Percentiles rank a stretch among this genome's conserved stretches.
These are phyloP conservation scores for Nymphalis urticae DNA, from an alignment of 2,888 invertebrate species.

Conservation along the genomic window DNA sequence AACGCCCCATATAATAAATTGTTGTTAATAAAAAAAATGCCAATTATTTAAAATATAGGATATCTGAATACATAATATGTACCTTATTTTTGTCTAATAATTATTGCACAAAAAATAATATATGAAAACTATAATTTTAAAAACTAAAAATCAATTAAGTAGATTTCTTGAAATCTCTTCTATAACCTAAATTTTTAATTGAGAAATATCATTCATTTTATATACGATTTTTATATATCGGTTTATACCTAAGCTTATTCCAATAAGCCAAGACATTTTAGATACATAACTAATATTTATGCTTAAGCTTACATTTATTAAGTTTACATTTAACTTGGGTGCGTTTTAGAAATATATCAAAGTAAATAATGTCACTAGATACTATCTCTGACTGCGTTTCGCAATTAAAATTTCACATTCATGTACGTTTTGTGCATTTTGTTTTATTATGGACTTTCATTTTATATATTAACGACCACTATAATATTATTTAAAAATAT, in stretches of 20 bases:
- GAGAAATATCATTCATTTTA: too few relatives aligned
- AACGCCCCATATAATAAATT: too few relatives aligned
- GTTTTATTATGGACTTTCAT: slow-evolving; percentile 24
- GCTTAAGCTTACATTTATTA: too few relatives aligned
- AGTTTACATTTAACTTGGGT: slow-evolving; percentile 6
- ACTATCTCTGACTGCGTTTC: slow-evolving; percentile 24
- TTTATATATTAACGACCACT: slow-evolving; percentile 4
- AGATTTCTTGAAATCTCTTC: too few relatives aligned
- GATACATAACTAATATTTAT: slow-evolving; percentile 3
- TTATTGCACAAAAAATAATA: too few relatives aligned
- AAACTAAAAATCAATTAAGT: too few relatives aligned
- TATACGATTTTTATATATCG: too few relatives aligned
- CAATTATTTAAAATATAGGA: too few relatives aligned
- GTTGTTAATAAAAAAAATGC: neutral
- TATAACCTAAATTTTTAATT: too few relatives aligned
- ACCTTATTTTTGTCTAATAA: too few relatives aligned
- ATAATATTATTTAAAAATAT: slow-evolving; percentile 3
- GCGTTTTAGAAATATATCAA: slow-evolving; percentile 20
- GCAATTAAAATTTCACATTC: slow-evolving; percentile 33
- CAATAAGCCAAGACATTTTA: neutral
- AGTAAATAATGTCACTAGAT: slow-evolving; percentile 23
- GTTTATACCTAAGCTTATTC: neutral
- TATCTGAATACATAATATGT: too few relatives aligned
- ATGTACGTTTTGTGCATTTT: slow-evolving; percentile 25
- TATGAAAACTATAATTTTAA: too few relatives aligned